phyloP scores from a whole-genome alignment of 2,113 vertebrate genomes.

The Chaenogobius annularis region DNA sequence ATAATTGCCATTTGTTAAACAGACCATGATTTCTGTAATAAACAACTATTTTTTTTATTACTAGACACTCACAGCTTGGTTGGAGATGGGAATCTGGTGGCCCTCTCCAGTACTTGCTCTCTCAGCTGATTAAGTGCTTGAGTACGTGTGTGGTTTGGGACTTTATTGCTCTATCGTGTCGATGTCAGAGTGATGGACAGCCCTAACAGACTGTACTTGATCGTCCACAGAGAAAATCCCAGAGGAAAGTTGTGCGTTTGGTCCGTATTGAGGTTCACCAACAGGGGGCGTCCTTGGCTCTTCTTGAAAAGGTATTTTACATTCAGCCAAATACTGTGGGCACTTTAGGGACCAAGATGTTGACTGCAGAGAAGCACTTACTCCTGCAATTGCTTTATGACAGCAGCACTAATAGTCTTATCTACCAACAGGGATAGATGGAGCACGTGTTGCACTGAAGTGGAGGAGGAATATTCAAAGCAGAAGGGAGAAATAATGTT shows the following conservation, averaged over 20 bases:
- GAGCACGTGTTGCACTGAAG: not conserved
- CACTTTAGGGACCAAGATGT: constrained; percentile 64
- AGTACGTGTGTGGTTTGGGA: constrained; percentile 9
- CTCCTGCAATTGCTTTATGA: constrained; percentile 19
- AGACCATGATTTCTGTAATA: no score
- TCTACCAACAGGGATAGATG: not conserved
- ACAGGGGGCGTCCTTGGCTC: constrained; percentile 59
- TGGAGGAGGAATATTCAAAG: not conserved
- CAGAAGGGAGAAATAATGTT: not conserved
- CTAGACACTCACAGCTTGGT: constrained; percentile 13
- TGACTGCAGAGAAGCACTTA: constrained; percentile 59
- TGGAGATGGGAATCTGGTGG: constrained; percentile 13
- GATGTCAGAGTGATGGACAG: constrained; percentile 39
- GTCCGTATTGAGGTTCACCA: constrained; percentile 13
- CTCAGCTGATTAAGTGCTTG: constrained; percentile 12
- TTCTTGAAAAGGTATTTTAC: constrained; percentile 1
- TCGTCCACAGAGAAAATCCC: constrained; percentile 17
- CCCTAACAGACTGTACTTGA: constrained; percentile 20
- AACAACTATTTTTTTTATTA: not conserved
- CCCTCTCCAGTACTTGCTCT: constrained; percentile 5
- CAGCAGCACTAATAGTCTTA: constrained; percentile 10
- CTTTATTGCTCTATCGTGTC: constrained; percentile 4
- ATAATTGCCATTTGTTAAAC: not conserved
- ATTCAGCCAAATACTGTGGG: not conserved
- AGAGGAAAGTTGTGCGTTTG: not conserved